Conservation (phyloP, 1,140 invertebrate species). For the Apocrypta bakeri region DNA sequence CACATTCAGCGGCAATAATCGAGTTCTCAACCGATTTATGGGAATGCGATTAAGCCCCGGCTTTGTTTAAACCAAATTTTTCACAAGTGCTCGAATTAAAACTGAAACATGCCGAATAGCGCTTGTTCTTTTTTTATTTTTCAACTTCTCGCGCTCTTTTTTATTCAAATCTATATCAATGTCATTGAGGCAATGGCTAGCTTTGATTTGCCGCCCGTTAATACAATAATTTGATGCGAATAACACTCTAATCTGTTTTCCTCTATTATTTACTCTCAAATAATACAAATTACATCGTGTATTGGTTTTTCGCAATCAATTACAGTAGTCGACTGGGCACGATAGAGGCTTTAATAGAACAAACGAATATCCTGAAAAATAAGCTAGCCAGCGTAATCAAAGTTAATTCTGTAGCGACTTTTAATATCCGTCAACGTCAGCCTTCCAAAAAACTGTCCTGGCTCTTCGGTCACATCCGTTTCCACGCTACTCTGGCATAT, state of each 20-base stretch:
- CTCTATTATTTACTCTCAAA: too few relatives aligned
- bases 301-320: too few relatives aligned
- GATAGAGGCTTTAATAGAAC: too few relatives aligned
- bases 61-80: background rate
- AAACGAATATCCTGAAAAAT: background rate
- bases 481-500: background rate
- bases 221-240: background rate
- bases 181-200: background rate
- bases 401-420: background rate
- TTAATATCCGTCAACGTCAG: background rate
- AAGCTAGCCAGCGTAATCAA: background rate
- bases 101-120: background rate
- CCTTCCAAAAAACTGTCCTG: background rate
- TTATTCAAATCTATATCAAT: background rate
- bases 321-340: too few relatives aligned
- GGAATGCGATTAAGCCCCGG: background rate
- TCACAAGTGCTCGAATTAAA: background rate
- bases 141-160: background rate
- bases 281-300: too few relatives aligned
- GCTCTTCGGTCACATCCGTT: background rate
- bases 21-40: slow-evolving; percentile 4
- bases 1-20: background rate
- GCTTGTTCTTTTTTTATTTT: background rate
- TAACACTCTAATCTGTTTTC: too few relatives aligned
- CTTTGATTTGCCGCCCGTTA: background rate